A percentile compares a stretch with the other conserved stretches of the same genome.
phyloP scores from a whole-genome alignment of 30 jellyfish, hydroid and myxozoan genomes.

The Aurelia sp. region DNA sequence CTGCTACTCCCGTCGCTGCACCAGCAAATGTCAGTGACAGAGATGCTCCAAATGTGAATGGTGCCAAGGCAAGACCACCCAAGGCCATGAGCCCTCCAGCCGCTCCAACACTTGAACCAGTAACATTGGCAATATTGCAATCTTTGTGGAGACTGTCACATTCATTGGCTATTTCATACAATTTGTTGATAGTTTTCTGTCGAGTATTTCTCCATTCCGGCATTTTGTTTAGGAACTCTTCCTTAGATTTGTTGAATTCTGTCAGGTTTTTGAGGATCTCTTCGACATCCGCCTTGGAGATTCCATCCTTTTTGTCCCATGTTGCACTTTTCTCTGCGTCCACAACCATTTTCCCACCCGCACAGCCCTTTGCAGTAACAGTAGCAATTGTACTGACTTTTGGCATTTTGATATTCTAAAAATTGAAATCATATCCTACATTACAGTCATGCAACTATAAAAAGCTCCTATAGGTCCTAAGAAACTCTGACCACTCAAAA shows the following conservation, averaged over 20 bases:
- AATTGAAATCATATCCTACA: no score
- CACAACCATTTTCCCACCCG: constrained; percentile 11
- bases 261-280: constrained; percentile 16
- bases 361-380: constrained; percentile 8
- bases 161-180: constrained; percentile 26
- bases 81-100: constrained; percentile 48
- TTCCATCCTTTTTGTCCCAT: constrained; percentile 5
- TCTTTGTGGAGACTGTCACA: constrained; percentile 34
- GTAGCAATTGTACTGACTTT: not conserved
- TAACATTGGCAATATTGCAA: constrained; percentile 54
- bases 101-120: constrained; percentile 65
- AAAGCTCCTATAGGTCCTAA: no score
- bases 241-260: not conserved
- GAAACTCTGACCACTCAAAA: no score
- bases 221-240: constrained; percentile 16
- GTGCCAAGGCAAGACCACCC: constrained; percentile 39
- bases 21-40: constrained; percentile 37
- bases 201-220: constrained; percentile 19
- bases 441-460: no score
- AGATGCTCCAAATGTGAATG: constrained; percentile 47
- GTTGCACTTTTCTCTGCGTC: not conserved
- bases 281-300: constrained; percentile 14
- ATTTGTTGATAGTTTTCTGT: constrained; percentile 10
- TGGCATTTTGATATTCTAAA: no score
- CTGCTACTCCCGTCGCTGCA: constrained; percentile 51